phyloP scores from a whole-genome alignment of 2,113 vertebrate genomes.

The Psilopogon haemacephalus region DNA sequence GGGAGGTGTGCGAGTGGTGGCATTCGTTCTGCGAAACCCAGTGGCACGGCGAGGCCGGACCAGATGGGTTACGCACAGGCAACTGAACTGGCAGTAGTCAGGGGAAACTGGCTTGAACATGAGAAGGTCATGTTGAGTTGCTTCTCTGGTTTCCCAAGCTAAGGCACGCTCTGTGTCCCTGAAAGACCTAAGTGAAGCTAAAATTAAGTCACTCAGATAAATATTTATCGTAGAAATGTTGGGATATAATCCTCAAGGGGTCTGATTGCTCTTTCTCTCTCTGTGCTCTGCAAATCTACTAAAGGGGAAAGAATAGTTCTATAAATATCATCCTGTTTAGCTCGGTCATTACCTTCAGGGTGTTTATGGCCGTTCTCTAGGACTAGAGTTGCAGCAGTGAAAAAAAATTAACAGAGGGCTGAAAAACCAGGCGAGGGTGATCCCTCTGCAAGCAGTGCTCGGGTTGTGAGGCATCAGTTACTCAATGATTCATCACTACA shows the following conservation, averaged over 20 bases:
- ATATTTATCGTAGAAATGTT: constrained; percentile 49
- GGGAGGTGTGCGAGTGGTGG: background rate
- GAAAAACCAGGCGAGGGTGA: background rate
- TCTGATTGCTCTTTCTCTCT: background rate
- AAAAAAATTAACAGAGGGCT: background rate
- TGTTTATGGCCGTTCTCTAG: background rate
- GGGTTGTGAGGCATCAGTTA: background rate
- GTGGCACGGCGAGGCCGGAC: background rate
- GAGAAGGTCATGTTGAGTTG: constrained; percentile 58
- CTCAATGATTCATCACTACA: background rate
- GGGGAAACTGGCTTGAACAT: constrained; percentile 5
- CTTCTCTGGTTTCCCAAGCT: constrained; percentile 46
- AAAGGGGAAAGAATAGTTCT: constrained; percentile 38
- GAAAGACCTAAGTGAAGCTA: constrained; percentile 41
- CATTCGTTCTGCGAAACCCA: background rate
- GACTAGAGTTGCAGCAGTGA: background rate
- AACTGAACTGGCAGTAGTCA: background rate
- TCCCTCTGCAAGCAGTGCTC: background rate
- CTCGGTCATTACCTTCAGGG: constrained; percentile 26
- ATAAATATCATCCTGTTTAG: constrained; percentile 20
- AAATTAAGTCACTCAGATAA: constrained; percentile 48
- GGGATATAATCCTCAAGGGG: constrained; percentile 31
- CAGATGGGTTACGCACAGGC: background rate
- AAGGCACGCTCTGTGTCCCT: background rate
- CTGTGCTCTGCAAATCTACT: background rate